Conservation (phyloP, 2,888 invertebrate species). For the Pinctada fucata region DNA sequence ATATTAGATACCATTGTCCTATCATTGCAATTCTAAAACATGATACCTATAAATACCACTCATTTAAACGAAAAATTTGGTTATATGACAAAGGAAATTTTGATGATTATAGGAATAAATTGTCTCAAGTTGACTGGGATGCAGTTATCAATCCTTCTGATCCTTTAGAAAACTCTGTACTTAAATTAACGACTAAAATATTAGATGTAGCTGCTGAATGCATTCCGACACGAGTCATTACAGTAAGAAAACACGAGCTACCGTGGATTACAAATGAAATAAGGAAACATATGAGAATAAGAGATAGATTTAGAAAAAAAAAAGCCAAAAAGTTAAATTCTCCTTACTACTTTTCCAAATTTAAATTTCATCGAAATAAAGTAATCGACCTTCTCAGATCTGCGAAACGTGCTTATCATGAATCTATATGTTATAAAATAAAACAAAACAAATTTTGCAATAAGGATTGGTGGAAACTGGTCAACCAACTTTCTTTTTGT, state of each 20-base stretch:
- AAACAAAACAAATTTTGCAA: neutral
- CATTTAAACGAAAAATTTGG: no score
- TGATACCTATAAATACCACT: no score
- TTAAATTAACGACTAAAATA: constrained; percentile 4
- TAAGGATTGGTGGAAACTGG: constrained; percentile 4
- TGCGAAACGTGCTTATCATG: neutral
- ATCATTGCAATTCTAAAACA: no score
- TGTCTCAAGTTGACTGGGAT: neutral
- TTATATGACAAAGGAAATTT: no score
- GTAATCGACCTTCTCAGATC: neutral
- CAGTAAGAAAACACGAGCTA: constrained; percentile 23
- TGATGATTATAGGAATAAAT: neutral
- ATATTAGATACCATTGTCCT: no score
- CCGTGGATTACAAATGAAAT: constrained; percentile 34
- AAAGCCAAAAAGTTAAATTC: constrained; percentile 14
- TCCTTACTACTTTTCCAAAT: neutral
- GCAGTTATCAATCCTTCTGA: neutral
- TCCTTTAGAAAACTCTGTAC: constrained; percentile 8
- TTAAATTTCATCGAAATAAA: neutral
- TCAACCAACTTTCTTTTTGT: neutral
- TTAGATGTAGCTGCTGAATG: constrained; percentile 18
- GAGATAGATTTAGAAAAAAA: constrained; percentile 30
- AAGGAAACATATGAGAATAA: constrained; percentile 12
- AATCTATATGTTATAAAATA: neutral
- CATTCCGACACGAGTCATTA: constrained; percentile 31